phyloP scores from a whole-genome alignment of 2,797 vertebrate genomes.

The Alosa sapidissima region DNA sequence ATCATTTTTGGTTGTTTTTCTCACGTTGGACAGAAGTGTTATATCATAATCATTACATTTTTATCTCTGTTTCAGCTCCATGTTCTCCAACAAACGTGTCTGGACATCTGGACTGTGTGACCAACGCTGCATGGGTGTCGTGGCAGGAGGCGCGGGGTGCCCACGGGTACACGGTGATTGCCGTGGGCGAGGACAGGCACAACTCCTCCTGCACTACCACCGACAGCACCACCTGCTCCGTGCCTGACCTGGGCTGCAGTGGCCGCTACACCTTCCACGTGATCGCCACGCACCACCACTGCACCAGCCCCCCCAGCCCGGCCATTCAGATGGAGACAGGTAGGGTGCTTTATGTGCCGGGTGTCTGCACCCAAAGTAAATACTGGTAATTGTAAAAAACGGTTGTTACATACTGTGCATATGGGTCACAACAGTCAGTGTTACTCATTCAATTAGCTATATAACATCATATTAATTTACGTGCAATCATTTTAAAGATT shows the following conservation, averaged over 20 bases:
- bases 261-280: slow-evolving; percentile 67
- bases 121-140: slow-evolving; percentile 67
- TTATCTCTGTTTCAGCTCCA: slow-evolving; percentile 62
- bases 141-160: slow-evolving; percentile 62
- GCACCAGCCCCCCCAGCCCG: slow-evolving; percentile 62
- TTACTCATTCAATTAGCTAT: no score
- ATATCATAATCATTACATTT: not conserved
- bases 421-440: no score
- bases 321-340: slow-evolving; percentile 62
- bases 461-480: no score
- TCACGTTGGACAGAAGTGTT: no score
- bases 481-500: no score
- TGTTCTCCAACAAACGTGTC: slow-evolving; percentile 63
- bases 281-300: slow-evolving; percentile 58
- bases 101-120: slow-evolving; percentile 64
- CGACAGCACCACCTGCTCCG: slow-evolving; percentile 62
- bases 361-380: no score
- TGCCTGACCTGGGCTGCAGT: slow-evolving; percentile 68
- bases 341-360: slow-evolving; percentile 33
- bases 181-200: slow-evolving; percentile 45
- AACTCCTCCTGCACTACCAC: slow-evolving; percentile 61
- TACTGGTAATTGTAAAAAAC: no score
- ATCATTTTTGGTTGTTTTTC: no score
- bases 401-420: no score
- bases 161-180: slow-evolving; percentile 60